Evolutionary conservation across 2,888 invertebrate genomes (phyloP).

Genomic region (Nipponacmea schrenckii): DNA sequence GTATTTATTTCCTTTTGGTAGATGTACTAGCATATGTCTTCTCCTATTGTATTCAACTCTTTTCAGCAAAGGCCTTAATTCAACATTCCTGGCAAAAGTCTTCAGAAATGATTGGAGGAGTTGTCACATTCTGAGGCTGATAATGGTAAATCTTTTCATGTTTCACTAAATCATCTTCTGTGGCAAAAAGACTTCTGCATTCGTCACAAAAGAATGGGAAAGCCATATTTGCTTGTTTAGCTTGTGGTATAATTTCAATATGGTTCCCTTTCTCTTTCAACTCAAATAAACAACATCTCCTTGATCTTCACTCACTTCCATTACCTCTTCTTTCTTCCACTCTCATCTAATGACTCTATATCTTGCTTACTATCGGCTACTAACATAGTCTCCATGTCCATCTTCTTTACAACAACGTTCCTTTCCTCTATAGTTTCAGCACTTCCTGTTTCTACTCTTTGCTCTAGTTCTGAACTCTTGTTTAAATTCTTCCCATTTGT

Average conservation of each 20-base stretch:
- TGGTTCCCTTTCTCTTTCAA: background rate
- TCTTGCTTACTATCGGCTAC: background rate
- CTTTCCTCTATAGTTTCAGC: background rate
- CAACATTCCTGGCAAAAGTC: too few relatives aligned
- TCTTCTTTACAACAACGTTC: background rate
- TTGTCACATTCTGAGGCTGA: too few relatives aligned
- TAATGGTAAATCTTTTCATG: too few relatives aligned
- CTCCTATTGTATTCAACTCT: background rate
- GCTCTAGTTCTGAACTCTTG: constrained; percentile 4
- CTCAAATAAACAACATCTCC: background rate
- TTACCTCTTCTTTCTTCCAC: background rate
- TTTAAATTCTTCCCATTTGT: too few relatives aligned
- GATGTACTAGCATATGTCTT: background rate
- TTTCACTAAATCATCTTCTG: too few relatives aligned
- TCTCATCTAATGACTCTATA: background rate
- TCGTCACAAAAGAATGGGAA: too few relatives aligned
- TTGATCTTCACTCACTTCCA: background rate
- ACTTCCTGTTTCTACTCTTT: background rate
- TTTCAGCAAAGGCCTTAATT: too few relatives aligned
- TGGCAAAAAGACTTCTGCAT: too few relatives aligned
- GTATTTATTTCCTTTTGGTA: background rate
- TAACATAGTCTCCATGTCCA: background rate
- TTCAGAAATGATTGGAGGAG: too few relatives aligned
- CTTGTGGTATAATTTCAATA: background rate
- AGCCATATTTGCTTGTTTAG: background rate